These are phyloP conservation scores for Acanthis flammea DNA, from an alignment of 2,797 vertebrate species.

Conservation along the genomic window DNA sequence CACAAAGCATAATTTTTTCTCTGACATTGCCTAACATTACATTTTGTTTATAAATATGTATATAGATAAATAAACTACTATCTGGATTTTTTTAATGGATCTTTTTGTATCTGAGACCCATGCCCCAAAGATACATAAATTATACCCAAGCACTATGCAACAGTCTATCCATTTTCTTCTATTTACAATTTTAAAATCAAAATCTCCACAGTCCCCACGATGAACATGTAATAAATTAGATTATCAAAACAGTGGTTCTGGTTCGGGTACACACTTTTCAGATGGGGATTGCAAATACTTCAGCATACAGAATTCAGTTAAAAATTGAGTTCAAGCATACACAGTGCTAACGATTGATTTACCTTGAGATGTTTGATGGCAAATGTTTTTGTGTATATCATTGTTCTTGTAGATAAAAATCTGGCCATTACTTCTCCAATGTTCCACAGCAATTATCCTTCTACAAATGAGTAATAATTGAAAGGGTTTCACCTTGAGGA, in stretches of 20 bases:
- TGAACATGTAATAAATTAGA: background rate
- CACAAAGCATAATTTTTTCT: background rate
- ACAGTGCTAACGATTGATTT: background rate
- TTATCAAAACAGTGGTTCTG: background rate
- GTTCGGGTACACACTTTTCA: background rate
- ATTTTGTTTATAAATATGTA: background rate
- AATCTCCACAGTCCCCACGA: background rate
- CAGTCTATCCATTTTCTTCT: background rate
- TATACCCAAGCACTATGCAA: background rate
- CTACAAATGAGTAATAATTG: background rate
- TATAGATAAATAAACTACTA: background rate
- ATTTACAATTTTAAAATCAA: background rate
- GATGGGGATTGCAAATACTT: slow-evolving; percentile 6
- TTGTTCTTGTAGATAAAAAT: background rate
- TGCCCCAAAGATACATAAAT: background rate
- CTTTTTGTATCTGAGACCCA: background rate
- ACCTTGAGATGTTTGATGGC: background rate
- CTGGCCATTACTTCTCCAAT: background rate
- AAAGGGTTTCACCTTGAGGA: background rate
- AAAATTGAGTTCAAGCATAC: background rate
- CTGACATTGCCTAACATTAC: background rate
- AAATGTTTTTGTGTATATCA: background rate
- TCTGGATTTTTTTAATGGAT: background rate
- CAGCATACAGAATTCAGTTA: background rate
- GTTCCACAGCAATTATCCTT: background rate